phyloP scores from a whole-genome alignment of 2,888 invertebrate genomes.

The Cantharis flavilabris region DNA sequence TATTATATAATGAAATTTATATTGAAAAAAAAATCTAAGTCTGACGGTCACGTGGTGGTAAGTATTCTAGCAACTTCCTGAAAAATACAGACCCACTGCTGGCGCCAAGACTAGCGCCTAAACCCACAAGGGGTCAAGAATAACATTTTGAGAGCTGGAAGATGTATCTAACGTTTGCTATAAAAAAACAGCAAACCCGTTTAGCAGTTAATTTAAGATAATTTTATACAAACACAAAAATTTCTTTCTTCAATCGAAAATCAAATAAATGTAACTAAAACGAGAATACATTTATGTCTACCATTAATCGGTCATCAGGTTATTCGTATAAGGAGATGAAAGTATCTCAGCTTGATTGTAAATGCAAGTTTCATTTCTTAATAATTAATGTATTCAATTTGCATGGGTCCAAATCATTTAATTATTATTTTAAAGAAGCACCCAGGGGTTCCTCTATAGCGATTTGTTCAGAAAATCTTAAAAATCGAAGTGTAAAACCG shows the following conservation, averaged over 20 bases:
- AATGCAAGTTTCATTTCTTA: not conserved
- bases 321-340: conserved; percentile 2
- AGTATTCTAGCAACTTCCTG: conserved; percentile 8
- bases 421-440: not conserved
- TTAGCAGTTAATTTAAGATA: not conserved
- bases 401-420: not conserved
- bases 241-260: not conserved
- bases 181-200: not conserved
- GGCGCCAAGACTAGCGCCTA: conserved; percentile 10
- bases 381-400: not conserved
- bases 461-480: not conserved
- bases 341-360: not conserved
- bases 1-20: not conserved
- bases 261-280: not conserved
- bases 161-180: not conserved
- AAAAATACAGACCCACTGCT: not conserved
- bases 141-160: not conserved
- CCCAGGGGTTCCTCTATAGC: not conserved
- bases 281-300: not conserved
- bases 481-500: not conserved
- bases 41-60: not conserved
- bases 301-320: conserved; percentile 1
- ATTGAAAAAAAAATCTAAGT: not conserved
- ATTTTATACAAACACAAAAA: not conserved
- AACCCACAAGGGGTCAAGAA: not conserved